phyloP scores from a whole-genome alignment of 2,888 invertebrate species.

The Onthophagus sagittarius region DNA sequence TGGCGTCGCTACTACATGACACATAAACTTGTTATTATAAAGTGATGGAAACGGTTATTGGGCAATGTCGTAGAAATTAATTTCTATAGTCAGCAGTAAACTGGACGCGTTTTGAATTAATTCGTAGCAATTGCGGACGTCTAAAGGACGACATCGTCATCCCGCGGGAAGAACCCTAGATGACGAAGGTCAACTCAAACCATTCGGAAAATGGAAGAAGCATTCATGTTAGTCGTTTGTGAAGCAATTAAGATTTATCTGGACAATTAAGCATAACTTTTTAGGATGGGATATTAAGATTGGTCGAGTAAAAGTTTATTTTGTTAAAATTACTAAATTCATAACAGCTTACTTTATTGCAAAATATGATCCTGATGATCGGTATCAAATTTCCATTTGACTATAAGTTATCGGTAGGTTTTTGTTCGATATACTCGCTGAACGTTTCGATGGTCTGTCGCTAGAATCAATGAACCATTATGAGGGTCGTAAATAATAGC shows the following conservation, averaged over 20 bases:
- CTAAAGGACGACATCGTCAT: background rate
- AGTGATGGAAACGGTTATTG: slow-evolving; percentile 26
- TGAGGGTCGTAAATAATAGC: slow-evolving; percentile 46
- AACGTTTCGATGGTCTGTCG: slow-evolving; percentile 43
- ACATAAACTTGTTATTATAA: slow-evolving; percentile 24
- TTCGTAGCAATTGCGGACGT: slow-evolving; percentile 4
- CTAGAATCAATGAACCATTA: slow-evolving; percentile 47
- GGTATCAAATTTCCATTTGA: slow-evolving; percentile 40
- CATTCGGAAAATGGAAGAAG: background rate
- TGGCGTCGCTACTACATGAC: slow-evolving; percentile 17
- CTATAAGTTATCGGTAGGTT: slow-evolving; percentile 38
- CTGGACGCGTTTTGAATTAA: slow-evolving; percentile 26
- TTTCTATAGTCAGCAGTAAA: slow-evolving; percentile 27
- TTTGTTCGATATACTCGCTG: slow-evolving; percentile 19
- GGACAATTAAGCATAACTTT: background rate
- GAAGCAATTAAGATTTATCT: background rate
- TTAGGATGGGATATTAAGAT: too few species aligned
- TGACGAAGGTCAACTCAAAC: background rate
- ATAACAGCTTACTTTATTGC: background rate
- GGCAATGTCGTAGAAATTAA: slow-evolving; percentile 28
- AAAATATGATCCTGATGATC: slow-evolving; percentile 34
- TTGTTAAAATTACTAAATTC: background rate
- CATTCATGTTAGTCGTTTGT: background rate
- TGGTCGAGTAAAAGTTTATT: too few species aligned
- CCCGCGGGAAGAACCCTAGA: background rate